Conservation (phyloP, 2,797 vertebrate genomes). For the Falco biarmicus region DNA sequence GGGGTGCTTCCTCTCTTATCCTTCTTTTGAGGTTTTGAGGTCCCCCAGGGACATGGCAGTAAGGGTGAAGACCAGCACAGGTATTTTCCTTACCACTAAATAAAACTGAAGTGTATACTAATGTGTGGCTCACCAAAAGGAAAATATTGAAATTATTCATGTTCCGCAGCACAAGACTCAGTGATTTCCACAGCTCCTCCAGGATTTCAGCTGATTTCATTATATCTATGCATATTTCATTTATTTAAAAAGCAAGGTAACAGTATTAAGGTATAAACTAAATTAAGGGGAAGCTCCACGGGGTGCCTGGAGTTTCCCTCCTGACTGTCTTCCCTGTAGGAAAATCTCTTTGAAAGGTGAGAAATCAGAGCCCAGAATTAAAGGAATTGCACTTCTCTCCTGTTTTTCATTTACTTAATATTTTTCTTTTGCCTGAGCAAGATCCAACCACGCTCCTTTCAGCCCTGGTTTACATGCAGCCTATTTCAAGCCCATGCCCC, state of each 20-base stretch:
- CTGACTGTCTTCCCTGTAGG: neutral
- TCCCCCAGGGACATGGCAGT: neutral
- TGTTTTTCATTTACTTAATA: rapidly evolving
- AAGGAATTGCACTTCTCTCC: rapidly evolving
- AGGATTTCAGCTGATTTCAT: neutral
- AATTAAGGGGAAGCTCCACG: neutral
- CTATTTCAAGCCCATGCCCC: neutral
- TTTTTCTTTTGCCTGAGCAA: neutral
- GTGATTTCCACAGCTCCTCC: neutral
- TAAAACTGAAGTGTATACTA: neutral
- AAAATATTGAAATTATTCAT: neutral
- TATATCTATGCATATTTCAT: neutral
- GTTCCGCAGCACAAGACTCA: neutral
- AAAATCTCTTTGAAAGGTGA: neutral
- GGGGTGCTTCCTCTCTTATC: neutral
- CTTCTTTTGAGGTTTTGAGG: neutral
- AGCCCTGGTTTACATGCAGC: neutral
- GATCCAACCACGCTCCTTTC: neutral
- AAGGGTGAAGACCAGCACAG: too few species aligned
- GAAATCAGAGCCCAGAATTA: neutral
- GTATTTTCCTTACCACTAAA: neutral
- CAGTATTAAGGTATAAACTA: neutral
- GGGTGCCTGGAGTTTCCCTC: neutral
- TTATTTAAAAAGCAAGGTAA: neutral
- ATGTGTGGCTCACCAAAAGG: neutral